Evolutionary conservation across 2,797 vertebrate genomes (phyloP).

Genomic region (Clarias platycephalus): DNA sequence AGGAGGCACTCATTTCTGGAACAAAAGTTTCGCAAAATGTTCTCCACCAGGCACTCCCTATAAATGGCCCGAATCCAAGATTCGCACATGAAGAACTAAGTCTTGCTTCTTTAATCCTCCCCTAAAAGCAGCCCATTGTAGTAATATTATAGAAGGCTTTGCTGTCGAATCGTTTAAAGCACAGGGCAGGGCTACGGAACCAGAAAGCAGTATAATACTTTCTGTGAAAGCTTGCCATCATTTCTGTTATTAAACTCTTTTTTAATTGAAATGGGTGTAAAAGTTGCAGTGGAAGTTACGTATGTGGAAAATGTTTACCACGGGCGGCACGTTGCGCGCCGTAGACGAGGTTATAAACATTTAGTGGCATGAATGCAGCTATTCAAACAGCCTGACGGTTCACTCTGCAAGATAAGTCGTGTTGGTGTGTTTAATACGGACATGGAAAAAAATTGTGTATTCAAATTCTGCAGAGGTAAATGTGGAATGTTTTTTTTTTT

Average conservation of each 20-base stretch:
- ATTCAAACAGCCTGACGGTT: conserved; percentile 12
- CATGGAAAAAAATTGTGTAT: background rate
- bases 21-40: conserved; percentile 3
- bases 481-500: background rate
- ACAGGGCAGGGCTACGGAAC: background rate
- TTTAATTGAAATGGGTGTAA: conserved; percentile 10
- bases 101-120: conserved; percentile 33
- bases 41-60: conserved; percentile 35
- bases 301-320: background rate
- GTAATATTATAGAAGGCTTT: conserved; percentile 15
- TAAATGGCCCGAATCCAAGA: conserved; percentile 33
- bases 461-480: conserved; percentile 6
- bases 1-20: conserved; percentile 25
- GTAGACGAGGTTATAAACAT: conserved; percentile 14
- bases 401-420: background rate
- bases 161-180: conserved; percentile 20
- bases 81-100: conserved; percentile 19
- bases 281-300: background rate
- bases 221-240: background rate
- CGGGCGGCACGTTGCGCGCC: background rate
- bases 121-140: conserved; percentile 9
- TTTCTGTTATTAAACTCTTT: conserved; percentile 16
- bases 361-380: conserved; percentile 30
- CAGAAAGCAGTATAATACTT: conserved; percentile 12
- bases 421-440: background rate